A percentile compares a stretch with the other conserved stretches of the same genome.
These are phyloP conservation scores for Hemichromis elongatus DNA, from an alignment of 2,113 vertebrate genomes.

Conservation along the genomic window DNA sequence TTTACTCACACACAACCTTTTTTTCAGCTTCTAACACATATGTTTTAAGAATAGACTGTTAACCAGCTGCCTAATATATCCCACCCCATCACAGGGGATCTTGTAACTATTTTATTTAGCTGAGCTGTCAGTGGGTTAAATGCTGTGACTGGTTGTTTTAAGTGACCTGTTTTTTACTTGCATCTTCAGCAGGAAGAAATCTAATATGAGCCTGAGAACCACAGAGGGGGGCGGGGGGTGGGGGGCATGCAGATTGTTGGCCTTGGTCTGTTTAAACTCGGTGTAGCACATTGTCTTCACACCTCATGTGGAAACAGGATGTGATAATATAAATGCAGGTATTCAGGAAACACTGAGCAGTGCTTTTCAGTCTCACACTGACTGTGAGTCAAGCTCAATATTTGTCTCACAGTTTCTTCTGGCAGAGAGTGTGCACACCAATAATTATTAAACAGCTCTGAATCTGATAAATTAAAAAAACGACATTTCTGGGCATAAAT, in stretches of 20 bases:
- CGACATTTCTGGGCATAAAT: neutral
- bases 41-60: neutral
- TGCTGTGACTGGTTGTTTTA: neutral
- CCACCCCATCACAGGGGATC: neutral
- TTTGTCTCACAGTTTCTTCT: neutral
- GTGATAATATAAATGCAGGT: neutral
- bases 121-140: neutral
- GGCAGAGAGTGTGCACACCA: neutral
- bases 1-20: neutral
- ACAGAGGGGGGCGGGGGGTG: too few species aligned
- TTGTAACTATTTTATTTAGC: neutral
- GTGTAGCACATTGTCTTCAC: neutral
- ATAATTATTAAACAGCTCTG: neutral
- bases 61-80: neutral
- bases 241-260: neutral
- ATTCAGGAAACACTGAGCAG: neutral
- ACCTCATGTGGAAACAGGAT: neutral
- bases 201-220: neutral
- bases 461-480: neutral
- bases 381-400: neutral
- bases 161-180: neutral
- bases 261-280: neutral
- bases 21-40: neutral
- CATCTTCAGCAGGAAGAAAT: neutral
- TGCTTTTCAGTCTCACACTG: neutral